These are phyloP conservation scores for Dicrurus megarhynchus DNA, from an alignment of 2,113 vertebrate species.

Conservation along the genomic window DNA sequence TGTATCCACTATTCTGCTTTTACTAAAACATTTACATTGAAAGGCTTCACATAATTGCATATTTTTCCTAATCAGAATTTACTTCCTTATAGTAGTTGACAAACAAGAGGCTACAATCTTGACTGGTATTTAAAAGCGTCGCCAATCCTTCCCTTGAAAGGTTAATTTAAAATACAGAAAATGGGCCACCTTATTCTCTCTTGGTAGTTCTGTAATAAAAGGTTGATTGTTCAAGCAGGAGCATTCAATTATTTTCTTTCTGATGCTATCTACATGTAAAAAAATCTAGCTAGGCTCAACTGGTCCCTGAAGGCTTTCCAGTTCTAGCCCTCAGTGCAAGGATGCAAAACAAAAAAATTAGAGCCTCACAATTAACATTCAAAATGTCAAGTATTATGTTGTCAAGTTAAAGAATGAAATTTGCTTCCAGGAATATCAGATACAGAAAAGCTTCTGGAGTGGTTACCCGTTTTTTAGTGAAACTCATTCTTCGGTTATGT, in stretches of 20 bases:
- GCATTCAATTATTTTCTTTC: slow-evolving; percentile 60
- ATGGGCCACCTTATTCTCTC: slow-evolving; percentile 18
- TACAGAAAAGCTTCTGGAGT: background rate
- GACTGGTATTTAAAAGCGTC: background rate
- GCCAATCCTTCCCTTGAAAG: background rate
- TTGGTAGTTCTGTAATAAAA: slow-evolving; percentile 42
- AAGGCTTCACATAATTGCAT: background rate
- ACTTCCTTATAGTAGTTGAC: background rate
- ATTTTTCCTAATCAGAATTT: background rate
- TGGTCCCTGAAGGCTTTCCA: slow-evolving; percentile 3
- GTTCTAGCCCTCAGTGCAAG: background rate
- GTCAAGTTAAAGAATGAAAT: background rate
- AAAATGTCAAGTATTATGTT: background rate
- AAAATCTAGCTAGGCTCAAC: slow-evolving; percentile 10
- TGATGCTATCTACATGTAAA: slow-evolving; percentile 64
- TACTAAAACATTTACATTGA: background rate
- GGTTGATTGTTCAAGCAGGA: slow-evolving; percentile 58
- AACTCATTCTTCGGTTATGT: background rate
- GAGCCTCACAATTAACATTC: background rate
- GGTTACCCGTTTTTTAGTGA: background rate
- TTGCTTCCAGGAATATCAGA: background rate
- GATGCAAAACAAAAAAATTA: background rate
- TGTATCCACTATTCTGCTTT: background rate
- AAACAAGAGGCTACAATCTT: background rate
- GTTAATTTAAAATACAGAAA: slow-evolving; percentile 58